Evolutionary conservation across 2,797 vertebrate species (phyloP).

Genomic region (Rhynchonycteris naso): DNA sequence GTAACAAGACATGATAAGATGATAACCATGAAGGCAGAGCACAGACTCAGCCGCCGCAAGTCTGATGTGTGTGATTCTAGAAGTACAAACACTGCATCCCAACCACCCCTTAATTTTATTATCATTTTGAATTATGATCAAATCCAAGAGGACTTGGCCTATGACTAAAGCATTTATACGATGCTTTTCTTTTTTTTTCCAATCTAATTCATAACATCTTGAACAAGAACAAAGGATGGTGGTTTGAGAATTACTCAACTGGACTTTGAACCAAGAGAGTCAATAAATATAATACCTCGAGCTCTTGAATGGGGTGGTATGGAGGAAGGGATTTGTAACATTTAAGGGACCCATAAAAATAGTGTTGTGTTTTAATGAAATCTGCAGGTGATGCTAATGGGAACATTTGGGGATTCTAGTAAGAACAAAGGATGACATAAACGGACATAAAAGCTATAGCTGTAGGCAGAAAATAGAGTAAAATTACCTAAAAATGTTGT

Average conservation of each 20-base stretch:
- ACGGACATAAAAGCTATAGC: neutral
- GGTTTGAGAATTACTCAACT: conserved; percentile 11
- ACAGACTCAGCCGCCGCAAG: neutral
- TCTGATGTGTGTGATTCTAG: neutral
- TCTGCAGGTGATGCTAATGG: neutral
- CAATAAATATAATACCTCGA: neutral
- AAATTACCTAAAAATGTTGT: conserved; percentile 36
- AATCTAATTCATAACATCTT: neutral
- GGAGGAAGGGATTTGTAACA: neutral
- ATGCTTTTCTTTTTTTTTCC: neutral
- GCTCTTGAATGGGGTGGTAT: neutral
- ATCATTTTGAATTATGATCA: neutral
- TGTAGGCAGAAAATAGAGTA: conserved; percentile 30
- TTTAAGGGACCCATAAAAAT: neutral
- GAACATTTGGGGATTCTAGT: neutral
- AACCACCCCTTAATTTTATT: neutral
- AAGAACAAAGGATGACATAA: conserved; percentile 42
- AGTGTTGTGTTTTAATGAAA: conserved; percentile 44
- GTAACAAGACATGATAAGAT: neutral
- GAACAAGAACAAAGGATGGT: conserved; percentile 35
- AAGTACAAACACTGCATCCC: neutral
- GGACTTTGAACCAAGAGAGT: neutral
- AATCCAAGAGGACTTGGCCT: neutral
- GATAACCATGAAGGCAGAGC: neutral
- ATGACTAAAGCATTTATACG: neutral